Evolutionary conservation across 2,113 vertebrate species (phyloP), one percentile per base, ranked within the genome.

Genomic region (Eublepharis macularius): DNA sequence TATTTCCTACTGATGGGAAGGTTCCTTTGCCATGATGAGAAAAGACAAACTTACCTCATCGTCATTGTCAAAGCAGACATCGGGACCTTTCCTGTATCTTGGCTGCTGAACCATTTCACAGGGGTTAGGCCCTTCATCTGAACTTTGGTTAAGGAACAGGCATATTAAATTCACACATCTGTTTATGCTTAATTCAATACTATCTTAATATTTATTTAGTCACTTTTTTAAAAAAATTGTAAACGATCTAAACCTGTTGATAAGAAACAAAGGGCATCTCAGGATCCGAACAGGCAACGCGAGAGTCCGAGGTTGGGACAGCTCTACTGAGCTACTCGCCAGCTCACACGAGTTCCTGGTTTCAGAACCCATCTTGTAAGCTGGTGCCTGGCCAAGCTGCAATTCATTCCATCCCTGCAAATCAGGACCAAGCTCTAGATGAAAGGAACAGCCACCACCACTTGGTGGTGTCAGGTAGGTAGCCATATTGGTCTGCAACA

Each of bases 11-110:
- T 66, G 49, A 54, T 8, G 3, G 9, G 36, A 24, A 21, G 73
- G 2, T 4, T 77, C 17, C 66, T 32, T 70, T 7, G 45, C 65
- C 63, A 65, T 60, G 4, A 6, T 66, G 77, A 49, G 75, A 32
- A 87, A 83, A 1, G 75, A 80, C 73, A 45, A 0, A 85, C 97
- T 99, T 97, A 99, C 99, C 86, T 96, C 90, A 83, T 94, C 93
- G 83, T 98, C 98, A 94, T 99, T 97, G 94, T 99, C 99, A 88
- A 99, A 99, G 94, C 99, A 99, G 90, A 97, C 97, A 4, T 98
- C 98, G 0, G 99, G 99, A 65, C 98, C 98, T 90, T 99, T 99
- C 89, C 99, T 97, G 92, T 99, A 98, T 89, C 99, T 96, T 24
- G 98, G 98, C 12, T 97, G 98, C 83, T 98, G 97, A 82, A 98